Conservation (phyloP, 2,888 invertebrate genomes). For the Nomada goodeniana region DNA sequence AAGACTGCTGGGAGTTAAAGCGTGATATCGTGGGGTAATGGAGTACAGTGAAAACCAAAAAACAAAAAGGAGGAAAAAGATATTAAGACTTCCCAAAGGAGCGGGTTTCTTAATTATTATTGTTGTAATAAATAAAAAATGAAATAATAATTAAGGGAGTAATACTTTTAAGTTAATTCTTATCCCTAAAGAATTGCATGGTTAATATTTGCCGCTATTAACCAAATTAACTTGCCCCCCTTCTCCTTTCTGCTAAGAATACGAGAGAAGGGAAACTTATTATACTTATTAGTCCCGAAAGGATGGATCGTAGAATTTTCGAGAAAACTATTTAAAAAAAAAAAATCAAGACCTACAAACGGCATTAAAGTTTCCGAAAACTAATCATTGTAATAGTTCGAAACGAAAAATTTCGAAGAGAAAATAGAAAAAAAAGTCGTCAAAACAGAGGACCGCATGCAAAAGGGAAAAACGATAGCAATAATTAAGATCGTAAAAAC, state of each 20-base stretch:
- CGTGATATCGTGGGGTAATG: neutral
- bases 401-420: neutral
- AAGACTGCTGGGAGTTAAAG: too few species aligned
- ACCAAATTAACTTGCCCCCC: conserved; percentile 3
- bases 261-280: conserved; percentile 30
- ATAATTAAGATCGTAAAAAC: conserved; percentile 34
- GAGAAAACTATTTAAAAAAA: conserved; percentile 12
- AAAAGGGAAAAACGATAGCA: conserved; percentile 1
- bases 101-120: conserved; percentile 40
- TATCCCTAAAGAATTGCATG: conserved; percentile 47
- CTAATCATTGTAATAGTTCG: neutral
- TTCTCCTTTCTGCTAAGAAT: conserved; percentile 34
- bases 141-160: conserved; percentile 46
- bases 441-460: neutral
- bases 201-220: conserved; percentile 45
- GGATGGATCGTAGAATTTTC: conserved; percentile 20
- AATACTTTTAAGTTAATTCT: conserved; percentile 60
- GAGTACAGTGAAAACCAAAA: neutral
- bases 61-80: neutral
- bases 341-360: conserved; percentile 11
- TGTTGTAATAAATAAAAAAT: conserved; percentile 54
- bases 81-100: conserved; percentile 8
- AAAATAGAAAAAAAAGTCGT: neutral
- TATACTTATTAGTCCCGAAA: conserved; percentile 22
- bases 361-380: neutral